Percentiles rank a stretch among this genome's conserved stretches.
Conservation (phyloP, 2,797 vertebrate genomes). For the Hydrophis major region DNA sequence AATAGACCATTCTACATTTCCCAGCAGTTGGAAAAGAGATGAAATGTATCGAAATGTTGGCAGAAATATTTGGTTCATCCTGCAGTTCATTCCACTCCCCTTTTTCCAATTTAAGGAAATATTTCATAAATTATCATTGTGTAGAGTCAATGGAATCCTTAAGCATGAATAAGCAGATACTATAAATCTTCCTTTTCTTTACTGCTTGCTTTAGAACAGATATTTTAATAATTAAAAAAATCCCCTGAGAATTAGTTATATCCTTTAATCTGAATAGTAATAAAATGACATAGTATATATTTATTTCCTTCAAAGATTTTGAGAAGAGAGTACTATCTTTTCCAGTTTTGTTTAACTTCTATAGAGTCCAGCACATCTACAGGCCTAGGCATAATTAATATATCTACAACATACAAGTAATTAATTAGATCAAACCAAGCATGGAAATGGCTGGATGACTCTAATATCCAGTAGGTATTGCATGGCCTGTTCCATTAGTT, state of each 20-base stretch:
- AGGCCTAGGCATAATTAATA: not conserved
- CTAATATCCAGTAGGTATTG: no score
- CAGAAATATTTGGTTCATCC: not conserved
- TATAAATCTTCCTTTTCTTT: not conserved
- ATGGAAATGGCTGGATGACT: not conserved
- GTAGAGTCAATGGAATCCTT: not conserved
- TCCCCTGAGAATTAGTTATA: not conserved
- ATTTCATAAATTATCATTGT: not conserved
- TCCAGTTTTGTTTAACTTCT: not conserved
- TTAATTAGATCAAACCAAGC: not conserved
- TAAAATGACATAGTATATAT: not conserved
- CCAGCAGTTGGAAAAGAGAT: not conserved
- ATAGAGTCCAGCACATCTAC: not conserved
- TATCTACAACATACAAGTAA: not conserved
- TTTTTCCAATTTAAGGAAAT: not conserved
- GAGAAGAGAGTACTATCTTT: not conserved
- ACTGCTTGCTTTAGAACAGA: not conserved
- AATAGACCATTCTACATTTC: not conserved
- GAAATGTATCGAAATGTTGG: not conserved
- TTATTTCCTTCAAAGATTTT: not conserved
- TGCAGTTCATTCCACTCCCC: not conserved
- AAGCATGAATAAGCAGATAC: not conserved
- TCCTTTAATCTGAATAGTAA: not conserved
- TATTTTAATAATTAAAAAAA: not conserved
- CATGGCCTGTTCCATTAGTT: no score